Evolutionary conservation across 2,888 invertebrate genomes (phyloP).

Genomic region (Buathra laborator): DNA sequence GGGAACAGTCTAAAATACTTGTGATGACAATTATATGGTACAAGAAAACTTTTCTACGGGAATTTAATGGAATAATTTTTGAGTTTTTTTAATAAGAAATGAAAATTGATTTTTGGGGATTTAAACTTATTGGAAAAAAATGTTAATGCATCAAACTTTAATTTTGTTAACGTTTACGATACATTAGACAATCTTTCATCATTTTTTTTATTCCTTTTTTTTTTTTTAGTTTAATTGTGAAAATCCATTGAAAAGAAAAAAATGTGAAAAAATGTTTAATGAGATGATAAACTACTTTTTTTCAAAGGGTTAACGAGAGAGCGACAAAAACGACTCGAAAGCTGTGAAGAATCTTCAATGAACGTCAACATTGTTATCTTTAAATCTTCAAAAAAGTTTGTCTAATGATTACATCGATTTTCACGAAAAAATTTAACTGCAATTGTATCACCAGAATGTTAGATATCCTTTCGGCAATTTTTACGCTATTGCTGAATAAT

Average conservation of each 20-base stretch:
- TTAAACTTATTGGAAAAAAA: no score
- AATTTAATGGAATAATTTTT: not conserved
- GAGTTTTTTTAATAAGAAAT: not conserved
- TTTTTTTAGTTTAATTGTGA: not conserved
- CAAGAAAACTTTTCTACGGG: slow-evolving; percentile 31
- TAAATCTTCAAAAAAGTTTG: not conserved
- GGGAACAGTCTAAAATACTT: slow-evolving; percentile 56
- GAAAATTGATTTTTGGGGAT: not conserved
- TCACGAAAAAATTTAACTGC: not conserved
- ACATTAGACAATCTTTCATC: slow-evolving; percentile 13
- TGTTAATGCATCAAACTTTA: no score
- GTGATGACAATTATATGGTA: slow-evolving; percentile 5
- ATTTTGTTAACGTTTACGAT: not conserved
- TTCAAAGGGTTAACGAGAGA: not conserved
- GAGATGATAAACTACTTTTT: not conserved
- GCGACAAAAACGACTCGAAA: not conserved
- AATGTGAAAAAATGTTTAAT: not conserved
- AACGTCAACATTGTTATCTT: not conserved
- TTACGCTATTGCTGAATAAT: slow-evolving; percentile 75
- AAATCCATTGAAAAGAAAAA: not conserved
- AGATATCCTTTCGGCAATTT: slow-evolving; percentile 46
- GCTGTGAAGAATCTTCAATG: not conserved
- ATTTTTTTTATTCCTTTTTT: not conserved
- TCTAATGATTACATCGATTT: not conserved
- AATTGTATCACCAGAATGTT: not conserved